Evolutionary conservation across 64 coral and sea anemone genomes (phyloP).

Genomic region (Montipora sp.): DNA sequence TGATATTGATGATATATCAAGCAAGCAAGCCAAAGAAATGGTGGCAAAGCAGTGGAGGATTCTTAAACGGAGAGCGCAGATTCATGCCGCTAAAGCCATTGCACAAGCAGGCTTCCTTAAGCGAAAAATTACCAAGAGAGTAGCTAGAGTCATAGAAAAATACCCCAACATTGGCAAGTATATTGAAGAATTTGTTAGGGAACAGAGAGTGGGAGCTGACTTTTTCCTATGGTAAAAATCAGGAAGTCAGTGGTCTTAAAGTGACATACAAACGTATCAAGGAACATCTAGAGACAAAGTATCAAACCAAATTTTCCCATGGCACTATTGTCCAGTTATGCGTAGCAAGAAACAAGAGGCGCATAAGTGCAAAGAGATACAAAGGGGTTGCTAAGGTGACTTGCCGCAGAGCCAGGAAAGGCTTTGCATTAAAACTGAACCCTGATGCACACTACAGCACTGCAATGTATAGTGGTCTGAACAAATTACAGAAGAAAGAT

Average conservation of each 20-base stretch:
- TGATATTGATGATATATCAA: conserved; percentile 15
- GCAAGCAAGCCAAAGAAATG: conserved; percentile 44
- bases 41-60: conserved; percentile 66
- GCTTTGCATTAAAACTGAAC: conserved; percentile 66
- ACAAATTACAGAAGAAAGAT: conserved; percentile 55
- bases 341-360: conserved; percentile 73
- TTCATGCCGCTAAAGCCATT: conserved; percentile 46
- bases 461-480: conserved; percentile 60
- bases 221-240: conserved; percentile 67
- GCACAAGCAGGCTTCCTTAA: conserved; percentile 59
- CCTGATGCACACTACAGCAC: conserved; percentile 71
- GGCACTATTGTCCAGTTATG: conserved; percentile 73
- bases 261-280: conserved; percentile 76
- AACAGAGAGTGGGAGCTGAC: conserved; percentile 65
- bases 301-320: conserved; percentile 59
- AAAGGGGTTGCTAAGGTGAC: conserved; percentile 66
- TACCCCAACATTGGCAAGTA: conserved; percentile 69
- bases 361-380: conserved; percentile 38
- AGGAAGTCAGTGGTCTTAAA: conserved; percentile 45
- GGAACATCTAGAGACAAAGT: conserved; percentile 69
- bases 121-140: conserved; percentile 8
- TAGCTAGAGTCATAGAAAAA: neutral
- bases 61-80: conserved; percentile 32
- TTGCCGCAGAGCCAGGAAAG: conserved; percentile 68
- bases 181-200: conserved; percentile 77